A percentile compares a stretch with the other conserved stretches of the same genome.
Evolutionary conservation across 2,113 vertebrate genomes (phyloP).

Genomic region (Ophthalmolycus amberensis): DNA sequence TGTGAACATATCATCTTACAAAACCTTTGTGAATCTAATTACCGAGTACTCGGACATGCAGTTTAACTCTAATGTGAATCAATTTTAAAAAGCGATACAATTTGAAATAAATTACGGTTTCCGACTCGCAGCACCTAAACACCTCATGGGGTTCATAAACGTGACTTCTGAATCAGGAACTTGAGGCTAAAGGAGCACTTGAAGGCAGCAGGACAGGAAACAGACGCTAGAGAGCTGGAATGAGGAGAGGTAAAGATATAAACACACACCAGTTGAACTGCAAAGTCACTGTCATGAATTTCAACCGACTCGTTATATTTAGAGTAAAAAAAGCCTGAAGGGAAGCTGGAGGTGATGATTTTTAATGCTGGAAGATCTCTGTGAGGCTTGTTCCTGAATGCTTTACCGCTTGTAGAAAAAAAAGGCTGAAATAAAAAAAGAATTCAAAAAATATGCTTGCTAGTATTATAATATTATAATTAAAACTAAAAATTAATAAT

Average conservation of each 20-base stretch:
- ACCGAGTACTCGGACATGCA: neutral
- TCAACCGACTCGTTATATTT: neutral
- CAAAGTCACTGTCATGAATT: neutral
- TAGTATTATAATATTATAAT: neutral
- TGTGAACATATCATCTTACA: neutral
- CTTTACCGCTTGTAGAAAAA: neutral
- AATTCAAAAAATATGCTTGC: neutral
- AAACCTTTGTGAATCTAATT: neutral
- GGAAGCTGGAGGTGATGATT: slow-evolving; percentile 1
- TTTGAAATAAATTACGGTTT: neutral
- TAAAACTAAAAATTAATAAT: too few relatives aligned
- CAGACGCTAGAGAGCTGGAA: slow-evolving; percentile 42
- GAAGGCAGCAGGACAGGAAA: slow-evolving; percentile 43
- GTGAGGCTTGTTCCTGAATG: neutral
- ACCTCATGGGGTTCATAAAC: neutral
- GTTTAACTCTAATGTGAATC: neutral
- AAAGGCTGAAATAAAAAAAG: too few relatives aligned
- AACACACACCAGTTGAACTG: neutral
- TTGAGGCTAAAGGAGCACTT: slow-evolving; percentile 23
- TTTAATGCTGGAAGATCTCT: neutral
- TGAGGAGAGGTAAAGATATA: slow-evolving; percentile 10
- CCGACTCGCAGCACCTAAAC: neutral
- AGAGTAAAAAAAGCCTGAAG: neutral
- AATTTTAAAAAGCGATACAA: neutral
- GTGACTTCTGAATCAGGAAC: neutral